A percentile compares a stretch with the other conserved stretches of the same genome.
phyloP scores from a whole-genome alignment of 2,113 vertebrate species.

The Gallinago media region DNA sequence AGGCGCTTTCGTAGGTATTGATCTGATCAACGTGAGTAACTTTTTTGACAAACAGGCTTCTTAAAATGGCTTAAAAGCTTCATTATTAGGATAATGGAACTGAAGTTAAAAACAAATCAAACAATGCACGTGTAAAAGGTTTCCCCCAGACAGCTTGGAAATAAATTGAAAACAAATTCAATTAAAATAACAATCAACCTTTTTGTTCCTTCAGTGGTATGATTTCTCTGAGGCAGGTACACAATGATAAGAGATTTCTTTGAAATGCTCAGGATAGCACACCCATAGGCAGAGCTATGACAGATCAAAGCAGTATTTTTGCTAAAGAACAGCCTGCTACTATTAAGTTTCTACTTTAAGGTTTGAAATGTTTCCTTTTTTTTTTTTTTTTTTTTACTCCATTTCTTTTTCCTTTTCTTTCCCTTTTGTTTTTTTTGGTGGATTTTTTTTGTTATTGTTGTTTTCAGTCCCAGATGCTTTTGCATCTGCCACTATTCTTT shows the following conservation, averaged over 20 bases:
- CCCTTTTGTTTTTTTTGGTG: not conserved
- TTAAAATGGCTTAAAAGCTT: conserved; percentile 74
- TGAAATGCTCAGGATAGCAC: conserved; percentile 47
- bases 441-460: not conserved
- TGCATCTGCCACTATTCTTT: conserved; percentile 11
- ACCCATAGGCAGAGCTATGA: conserved; percentile 6
- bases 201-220: conserved; percentile 71
- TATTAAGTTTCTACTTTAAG: conserved; percentile 50
- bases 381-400: not conserved
- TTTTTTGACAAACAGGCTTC: conserved; percentile 62
- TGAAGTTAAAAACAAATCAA: conserved; percentile 79
- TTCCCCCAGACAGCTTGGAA: conserved; percentile 76
- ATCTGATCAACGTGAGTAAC: conserved; percentile 63
- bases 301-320: conserved; percentile 28
- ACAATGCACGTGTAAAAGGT: conserved; percentile 71
- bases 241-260: conserved; percentile 29
- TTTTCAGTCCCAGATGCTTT: conserved; percentile 16
- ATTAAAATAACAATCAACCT: conserved; percentile 83
- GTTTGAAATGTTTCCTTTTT: not conserved
- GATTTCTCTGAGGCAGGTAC: conserved; percentile 62
- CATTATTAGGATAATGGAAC: conserved; percentile 80
- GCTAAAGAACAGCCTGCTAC: conserved; percentile 44
- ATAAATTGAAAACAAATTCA: conserved; percentile 85
- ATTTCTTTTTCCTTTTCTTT: fast-evolving
- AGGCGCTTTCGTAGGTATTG: conserved; percentile 34